These are phyloP conservation scores for Adoxophyes honmai DNA, from an alignment of 1,140 invertebrate genomes.

Conservation along the genomic window DNA sequence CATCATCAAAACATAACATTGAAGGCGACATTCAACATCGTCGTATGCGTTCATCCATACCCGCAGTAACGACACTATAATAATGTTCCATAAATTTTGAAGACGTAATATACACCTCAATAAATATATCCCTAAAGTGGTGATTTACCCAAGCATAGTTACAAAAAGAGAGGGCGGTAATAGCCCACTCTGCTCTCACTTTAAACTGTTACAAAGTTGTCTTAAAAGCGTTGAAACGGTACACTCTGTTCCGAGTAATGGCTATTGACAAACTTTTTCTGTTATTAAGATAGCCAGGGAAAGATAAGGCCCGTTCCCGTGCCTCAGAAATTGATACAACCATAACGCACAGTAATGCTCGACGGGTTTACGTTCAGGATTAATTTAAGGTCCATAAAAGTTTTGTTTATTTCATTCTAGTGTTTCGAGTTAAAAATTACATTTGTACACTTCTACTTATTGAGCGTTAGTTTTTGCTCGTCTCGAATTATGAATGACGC, in stretches of 20 bases:
- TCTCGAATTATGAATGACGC: too few species aligned
- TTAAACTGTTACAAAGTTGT: constrained; percentile 31
- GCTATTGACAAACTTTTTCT: constrained; percentile 37
- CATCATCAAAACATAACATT: constrained; percentile 44
- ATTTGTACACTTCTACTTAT: too few species aligned
- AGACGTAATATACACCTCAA: constrained; percentile 19
- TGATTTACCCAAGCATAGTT: constrained; percentile 26
- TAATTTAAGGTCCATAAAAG: background rate
- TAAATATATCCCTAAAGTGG: constrained; percentile 20
- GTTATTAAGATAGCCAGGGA: constrained; percentile 29
- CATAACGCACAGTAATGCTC: constrained; percentile 9
- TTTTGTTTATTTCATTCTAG: too few species aligned
- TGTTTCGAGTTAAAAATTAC: too few species aligned
- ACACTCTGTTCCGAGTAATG: constrained; percentile 29
- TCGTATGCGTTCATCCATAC: background rate
- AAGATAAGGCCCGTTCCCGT: constrained; percentile 19
- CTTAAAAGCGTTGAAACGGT: constrained; percentile 37
- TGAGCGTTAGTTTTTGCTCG: too few species aligned
- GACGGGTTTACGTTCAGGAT: background rate
- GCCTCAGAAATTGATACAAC: constrained; percentile 26
- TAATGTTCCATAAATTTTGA: constrained; percentile 21
- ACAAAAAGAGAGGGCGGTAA: constrained; percentile 41
- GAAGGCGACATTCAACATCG: constrained; percentile 55
- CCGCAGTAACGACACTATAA: constrained; percentile 22
- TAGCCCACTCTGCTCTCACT: constrained; percentile 38